These are phyloP conservation scores for Acromyrmex echinatior DNA, from an alignment of 1,140 invertebrate genomes.

Conservation along the genomic window DNA sequence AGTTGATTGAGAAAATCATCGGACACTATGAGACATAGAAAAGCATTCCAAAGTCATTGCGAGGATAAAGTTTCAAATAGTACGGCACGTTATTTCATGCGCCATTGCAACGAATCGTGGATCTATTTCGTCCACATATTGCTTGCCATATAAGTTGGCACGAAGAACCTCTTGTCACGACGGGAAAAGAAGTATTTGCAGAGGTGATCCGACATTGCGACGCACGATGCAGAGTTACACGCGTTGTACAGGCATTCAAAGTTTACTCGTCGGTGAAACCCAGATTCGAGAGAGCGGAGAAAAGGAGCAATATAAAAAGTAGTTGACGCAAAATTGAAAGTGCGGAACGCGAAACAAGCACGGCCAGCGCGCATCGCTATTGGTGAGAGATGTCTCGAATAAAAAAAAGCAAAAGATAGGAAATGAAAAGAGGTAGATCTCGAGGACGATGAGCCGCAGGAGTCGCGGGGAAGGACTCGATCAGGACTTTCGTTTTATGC, in stretches of 20 bases:
- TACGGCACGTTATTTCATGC: slow-evolving; percentile 37
- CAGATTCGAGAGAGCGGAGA: background rate
- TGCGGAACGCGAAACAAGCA: slow-evolving; percentile 58
- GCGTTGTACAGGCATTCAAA: background rate
- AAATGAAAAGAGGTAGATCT: slow-evolving; percentile 29
- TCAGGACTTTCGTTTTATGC: slow-evolving; percentile 78
- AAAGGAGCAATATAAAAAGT: slow-evolving; percentile 66
- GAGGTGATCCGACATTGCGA: slow-evolving; percentile 16
- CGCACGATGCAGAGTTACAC: background rate
- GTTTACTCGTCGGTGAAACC: background rate
- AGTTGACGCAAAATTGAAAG: slow-evolving; percentile 78
- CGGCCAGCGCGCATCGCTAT: slow-evolving; percentile 40
- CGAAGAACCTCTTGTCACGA: slow-evolving; percentile 36
- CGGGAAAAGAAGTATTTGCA: slow-evolving; percentile 62
- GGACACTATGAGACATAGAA: background rate
- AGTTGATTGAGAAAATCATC: background rate
- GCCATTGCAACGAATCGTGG: slow-evolving; percentile 40
- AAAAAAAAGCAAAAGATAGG: slow-evolving; percentile 2
- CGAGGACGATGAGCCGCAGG: background rate
- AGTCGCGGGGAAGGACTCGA: background rate
- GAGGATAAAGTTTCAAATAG: slow-evolving; percentile 43
- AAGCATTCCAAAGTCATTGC: background rate
- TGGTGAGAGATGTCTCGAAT: slow-evolving; percentile 60
- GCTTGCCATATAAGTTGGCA: slow-evolving; percentile 26
- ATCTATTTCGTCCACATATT: slow-evolving; percentile 57